phyloP scores from a whole-genome alignment of 2,797 vertebrate species.

The Amazonetta brasiliensis region DNA sequence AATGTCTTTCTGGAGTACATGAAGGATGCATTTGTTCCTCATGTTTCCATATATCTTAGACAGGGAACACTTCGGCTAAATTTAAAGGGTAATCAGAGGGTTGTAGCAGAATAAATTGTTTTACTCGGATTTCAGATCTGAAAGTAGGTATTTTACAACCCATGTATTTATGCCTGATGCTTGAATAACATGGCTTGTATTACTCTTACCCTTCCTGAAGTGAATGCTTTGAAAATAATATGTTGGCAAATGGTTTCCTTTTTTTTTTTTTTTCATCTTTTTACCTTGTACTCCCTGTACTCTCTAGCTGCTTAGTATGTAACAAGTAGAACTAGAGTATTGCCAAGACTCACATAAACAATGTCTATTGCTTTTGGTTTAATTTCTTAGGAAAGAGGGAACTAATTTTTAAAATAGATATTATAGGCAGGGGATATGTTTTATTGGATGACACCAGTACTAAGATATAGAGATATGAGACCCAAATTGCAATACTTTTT shows the following conservation, averaged over 20 bases:
- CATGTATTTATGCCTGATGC: constrained; percentile 17
- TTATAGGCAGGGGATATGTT: constrained; percentile 1
- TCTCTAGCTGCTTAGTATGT: background rate
- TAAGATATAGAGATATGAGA: background rate
- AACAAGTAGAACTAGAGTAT: background rate
- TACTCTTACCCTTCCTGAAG: background rate
- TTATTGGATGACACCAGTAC: background rate
- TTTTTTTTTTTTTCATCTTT: background rate
- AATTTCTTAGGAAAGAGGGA: constrained; percentile 45
- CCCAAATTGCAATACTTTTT: constrained; percentile 74
- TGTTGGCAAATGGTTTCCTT: background rate
- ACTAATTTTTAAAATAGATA: constrained; percentile 23
- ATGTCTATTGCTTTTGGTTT: constrained; percentile 34
- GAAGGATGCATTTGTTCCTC: constrained; percentile 19
- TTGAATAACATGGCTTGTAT: background rate
- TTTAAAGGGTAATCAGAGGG: constrained; percentile 28
- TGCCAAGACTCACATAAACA: constrained; percentile 24
- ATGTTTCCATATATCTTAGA: background rate
- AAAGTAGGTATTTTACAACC: constrained; percentile 22
- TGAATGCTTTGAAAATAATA: constrained; percentile 28
- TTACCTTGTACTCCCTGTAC: background rate
- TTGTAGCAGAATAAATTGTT: constrained; percentile 28
- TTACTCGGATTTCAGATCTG: constrained; percentile 16
- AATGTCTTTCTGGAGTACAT: background rate
- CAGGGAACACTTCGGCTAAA: constrained; percentile 4